A percentile compares a stretch with the other conserved stretches of the same genome.
phyloP scores from a whole-genome alignment of 2,113 vertebrate species.

The Astatotilapia flaviijosephi region DNA sequence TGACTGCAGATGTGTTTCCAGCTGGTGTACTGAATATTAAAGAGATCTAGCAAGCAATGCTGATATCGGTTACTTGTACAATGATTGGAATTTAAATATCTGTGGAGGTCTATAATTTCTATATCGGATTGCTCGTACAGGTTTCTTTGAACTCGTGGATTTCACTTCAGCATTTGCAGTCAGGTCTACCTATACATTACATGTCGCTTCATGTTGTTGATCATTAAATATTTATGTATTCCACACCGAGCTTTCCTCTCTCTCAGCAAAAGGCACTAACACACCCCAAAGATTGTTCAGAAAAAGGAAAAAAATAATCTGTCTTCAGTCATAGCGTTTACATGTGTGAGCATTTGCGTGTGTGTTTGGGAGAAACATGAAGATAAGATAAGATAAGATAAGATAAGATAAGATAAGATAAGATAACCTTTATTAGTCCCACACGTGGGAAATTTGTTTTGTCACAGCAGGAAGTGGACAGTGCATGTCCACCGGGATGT shows the following conservation, averaged over 20 bases:
- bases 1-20: background rate
- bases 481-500: too few relatives aligned
- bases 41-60: background rate
- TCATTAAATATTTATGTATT: constrained; percentile 16
- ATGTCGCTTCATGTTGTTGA: background rate
- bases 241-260: background rate
- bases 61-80: background rate
- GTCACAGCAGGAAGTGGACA: too few relatives aligned
- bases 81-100: background rate
- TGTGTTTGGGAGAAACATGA: background rate
- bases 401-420: too few relatives aligned
- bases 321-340: background rate
- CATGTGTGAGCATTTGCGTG: background rate
- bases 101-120: background rate
- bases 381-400: too few relatives aligned
- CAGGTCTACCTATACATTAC: background rate
- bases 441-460: too few relatives aligned
- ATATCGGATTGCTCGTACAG: background rate
- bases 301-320: background rate
- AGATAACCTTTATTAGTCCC: too few relatives aligned
- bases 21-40: background rate
- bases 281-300: background rate
- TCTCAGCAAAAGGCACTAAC: background rate
- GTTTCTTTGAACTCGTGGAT: background rate
- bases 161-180: background rate